These are phyloP conservation scores for Tetanocera ferruginea DNA, from an alignment of 2,888 invertebrate species.

Conservation along the genomic window DNA sequence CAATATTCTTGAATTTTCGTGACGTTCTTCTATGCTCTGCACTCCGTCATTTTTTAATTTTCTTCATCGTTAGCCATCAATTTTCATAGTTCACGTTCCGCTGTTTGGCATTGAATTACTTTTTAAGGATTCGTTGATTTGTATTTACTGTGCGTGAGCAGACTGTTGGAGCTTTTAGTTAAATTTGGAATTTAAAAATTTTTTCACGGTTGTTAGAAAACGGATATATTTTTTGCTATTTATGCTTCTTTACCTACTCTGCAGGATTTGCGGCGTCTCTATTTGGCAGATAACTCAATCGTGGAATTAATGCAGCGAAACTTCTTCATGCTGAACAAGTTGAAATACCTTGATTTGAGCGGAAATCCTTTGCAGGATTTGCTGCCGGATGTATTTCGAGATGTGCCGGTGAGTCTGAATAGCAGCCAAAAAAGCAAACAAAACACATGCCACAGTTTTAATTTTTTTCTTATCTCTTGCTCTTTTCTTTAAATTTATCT, in stretches of 20 bases:
- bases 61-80: too few relatives aligned
- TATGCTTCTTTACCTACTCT: not conserved
- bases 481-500: not conserved
- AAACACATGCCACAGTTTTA: too few relatives aligned
- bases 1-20: too few relatives aligned
- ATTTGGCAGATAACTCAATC: constrained; percentile 78
- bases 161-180: not conserved
- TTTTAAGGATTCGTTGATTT: constrained; percentile 18
- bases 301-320: constrained; percentile 79
- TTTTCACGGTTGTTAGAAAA: not conserved
- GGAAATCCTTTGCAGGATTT: constrained; percentile 81
- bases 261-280: constrained; percentile 77
- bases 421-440: not conserved
- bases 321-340: constrained; percentile 80
- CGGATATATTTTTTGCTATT: not conserved
- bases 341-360: constrained; percentile 81
- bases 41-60: too few relatives aligned
- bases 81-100: not conserved
- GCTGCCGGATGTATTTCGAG: constrained; percentile 84
- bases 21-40: too few relatives aligned
- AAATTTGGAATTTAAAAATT: too few relatives aligned
- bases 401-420: constrained; percentile 73
- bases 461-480: not conserved
- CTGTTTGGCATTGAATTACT: constrained; percentile 3
- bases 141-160: constrained; percentile 12